Conservation (phyloP, 2,797 vertebrate genomes). For the Myotis vivesi region DNA sequence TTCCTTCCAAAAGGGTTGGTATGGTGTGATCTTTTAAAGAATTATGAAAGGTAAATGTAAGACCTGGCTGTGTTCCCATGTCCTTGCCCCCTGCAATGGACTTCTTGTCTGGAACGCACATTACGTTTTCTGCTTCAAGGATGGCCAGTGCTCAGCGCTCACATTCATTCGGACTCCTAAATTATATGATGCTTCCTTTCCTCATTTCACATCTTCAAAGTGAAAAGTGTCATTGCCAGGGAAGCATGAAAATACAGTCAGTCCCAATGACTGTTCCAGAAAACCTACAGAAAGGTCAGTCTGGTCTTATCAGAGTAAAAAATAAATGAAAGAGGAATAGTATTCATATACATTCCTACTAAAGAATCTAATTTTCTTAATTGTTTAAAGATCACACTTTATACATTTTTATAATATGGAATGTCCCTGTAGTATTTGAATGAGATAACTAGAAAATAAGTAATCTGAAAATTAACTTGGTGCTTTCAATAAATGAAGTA, state of each 20-base stretch:
- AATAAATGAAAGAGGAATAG: neutral
- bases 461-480: neutral
- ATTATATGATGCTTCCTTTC: constrained; percentile 56
- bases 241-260: constrained; percentile 41
- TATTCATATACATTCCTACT: neutral
- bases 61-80: neutral
- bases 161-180: constrained; percentile 56
- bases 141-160: constrained; percentile 38
- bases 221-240: constrained; percentile 58
- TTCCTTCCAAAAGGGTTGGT: constrained; percentile 11
- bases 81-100: constrained; percentile 6
- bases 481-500: neutral
- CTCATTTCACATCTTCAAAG: constrained; percentile 53
- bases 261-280: neutral
- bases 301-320: neutral
- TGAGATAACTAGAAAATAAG: neutral
- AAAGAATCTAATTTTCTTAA: constrained; percentile 17
- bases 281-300: neutral
- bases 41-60: neutral
- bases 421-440: neutral
- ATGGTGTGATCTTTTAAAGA: constrained; percentile 18
- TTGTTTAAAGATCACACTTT: constrained; percentile 10
- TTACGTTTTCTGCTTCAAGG: constrained; percentile 61
- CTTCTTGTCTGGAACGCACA: constrained; percentile 45
- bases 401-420: neutral